A percentile compares a stretch with the other conserved stretches of the same genome.
These are phyloP conservation scores for Vipera ursinii DNA, from an alignment of 2,797 vertebrate species.

Conservation along the genomic window DNA sequence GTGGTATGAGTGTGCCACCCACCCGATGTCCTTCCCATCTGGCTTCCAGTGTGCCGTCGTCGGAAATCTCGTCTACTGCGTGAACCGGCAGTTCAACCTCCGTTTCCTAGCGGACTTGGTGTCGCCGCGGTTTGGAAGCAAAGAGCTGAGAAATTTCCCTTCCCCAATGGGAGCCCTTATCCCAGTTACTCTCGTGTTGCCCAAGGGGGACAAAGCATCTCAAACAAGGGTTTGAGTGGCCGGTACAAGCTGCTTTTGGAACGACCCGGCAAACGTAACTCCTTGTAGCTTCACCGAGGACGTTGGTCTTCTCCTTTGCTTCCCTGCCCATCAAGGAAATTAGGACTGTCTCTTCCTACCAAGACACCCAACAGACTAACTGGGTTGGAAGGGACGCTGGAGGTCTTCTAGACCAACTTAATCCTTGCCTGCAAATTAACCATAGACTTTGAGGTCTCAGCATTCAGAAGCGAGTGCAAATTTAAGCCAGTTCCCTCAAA, in stretches of 20 bases:
- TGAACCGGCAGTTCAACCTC: conserved; percentile 78
- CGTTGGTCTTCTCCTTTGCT: not conserved
- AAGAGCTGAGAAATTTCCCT: conserved; percentile 77
- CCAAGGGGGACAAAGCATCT: conserved; percentile 54
- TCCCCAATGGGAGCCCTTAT: conserved; percentile 79
- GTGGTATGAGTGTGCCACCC: conserved; percentile 85
- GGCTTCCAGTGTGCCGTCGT: conserved; percentile 81
- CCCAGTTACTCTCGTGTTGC: conserved; percentile 81
- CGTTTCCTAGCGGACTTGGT: conserved; percentile 83
- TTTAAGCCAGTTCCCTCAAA: not conserved
- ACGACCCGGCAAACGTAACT: not conserved
- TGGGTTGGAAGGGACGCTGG: not conserved
- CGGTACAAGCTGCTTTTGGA: too few species aligned
- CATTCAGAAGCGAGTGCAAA: not conserved
- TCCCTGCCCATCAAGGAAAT: not conserved
- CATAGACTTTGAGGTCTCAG: not conserved
- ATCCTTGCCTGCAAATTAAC: not conserved
- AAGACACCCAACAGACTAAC: not conserved
- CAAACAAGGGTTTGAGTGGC: conserved; percentile 76
- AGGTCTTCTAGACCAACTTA: not conserved
- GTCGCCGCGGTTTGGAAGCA: conserved; percentile 81
- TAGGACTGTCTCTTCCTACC: conserved; percentile 22
- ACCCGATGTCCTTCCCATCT: conserved; percentile 59
- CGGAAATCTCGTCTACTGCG: conserved; percentile 79
- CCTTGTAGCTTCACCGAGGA: not conserved